Evolutionary conservation across 2,113 vertebrate species (phyloP).

Genomic region (Nycticryphes semicollaris): DNA sequence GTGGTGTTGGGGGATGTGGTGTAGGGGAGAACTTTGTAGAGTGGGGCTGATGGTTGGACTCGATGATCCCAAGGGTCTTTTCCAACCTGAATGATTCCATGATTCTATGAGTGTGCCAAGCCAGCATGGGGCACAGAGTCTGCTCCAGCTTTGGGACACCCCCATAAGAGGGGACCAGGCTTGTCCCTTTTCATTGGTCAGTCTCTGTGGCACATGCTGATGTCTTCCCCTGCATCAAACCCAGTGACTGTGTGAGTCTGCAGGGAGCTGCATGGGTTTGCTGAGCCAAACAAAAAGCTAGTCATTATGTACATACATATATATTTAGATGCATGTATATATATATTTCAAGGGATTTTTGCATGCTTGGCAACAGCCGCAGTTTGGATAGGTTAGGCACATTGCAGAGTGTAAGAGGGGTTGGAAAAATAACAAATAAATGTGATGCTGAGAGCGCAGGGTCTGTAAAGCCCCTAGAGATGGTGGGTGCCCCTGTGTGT

Average conservation of each 20-base stretch:
- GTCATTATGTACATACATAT: fast-evolving
- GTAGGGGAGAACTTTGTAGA: too few species aligned
- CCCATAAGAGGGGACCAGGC: not conserved
- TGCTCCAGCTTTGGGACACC: not conserved
- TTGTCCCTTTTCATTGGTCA: not conserved
- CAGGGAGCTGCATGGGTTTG: not conserved
- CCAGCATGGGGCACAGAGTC: not conserved
- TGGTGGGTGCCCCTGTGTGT: fast-evolving
- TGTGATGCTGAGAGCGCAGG: not conserved
- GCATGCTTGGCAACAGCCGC: not conserved
- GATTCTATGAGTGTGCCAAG: not conserved
- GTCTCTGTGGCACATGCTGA: not conserved
- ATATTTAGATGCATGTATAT: fast-evolving
- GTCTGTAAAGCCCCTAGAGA: not conserved
- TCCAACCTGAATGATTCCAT: too few species aligned
- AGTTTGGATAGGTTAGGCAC: too few species aligned
- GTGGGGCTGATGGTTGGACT: too few species aligned
- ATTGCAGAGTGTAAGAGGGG: not conserved
- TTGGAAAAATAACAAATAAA: not conserved
- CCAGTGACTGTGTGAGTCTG: not conserved
- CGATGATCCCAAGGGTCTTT: too few species aligned
- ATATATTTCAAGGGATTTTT: not conserved
- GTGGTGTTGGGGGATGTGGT: too few species aligned
- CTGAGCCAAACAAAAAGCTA: not conserved
- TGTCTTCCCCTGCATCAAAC: not conserved